Percentiles rank a stretch among this genome's conserved stretches.
Evolutionary conservation across 2,113 vertebrate species (phyloP).

Genomic region (Brachirus orientalis): DNA sequence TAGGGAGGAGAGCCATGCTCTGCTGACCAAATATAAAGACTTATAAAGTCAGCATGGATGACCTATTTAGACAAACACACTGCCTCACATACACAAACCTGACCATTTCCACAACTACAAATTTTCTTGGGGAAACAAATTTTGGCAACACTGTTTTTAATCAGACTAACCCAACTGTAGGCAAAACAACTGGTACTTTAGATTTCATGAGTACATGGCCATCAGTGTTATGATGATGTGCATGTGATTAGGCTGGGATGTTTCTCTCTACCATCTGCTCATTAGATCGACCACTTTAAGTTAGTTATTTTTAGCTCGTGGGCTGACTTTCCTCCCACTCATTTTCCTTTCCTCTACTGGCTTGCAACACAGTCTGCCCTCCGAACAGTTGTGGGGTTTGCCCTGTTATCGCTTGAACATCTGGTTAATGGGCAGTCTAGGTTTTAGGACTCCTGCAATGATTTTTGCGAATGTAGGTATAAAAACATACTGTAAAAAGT

Average conservation of each 20-base stretch:
- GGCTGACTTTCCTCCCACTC: constrained; percentile 8
- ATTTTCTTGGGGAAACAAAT: constrained; percentile 1
- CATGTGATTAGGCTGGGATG: constrained; percentile 10
- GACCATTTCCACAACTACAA: constrained; percentile 10
- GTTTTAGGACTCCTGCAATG: constrained; percentile 7
- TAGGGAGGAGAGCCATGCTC: constrained; percentile 49
- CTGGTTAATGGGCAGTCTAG: constrained; percentile 16
- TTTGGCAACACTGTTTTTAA: constrained; percentile 5
- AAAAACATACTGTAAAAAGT: constrained; percentile 12
- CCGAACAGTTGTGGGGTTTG: constrained; percentile 27
- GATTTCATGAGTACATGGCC: constrained; percentile 38
- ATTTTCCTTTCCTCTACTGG: constrained; percentile 35
- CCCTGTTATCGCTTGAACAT: neutral
- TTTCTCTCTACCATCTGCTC: constrained; percentile 62
- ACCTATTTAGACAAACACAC: constrained; percentile 63
- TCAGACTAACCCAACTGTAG: constrained; percentile 14
- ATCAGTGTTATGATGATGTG: constrained; percentile 32
- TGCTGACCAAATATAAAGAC: constrained; percentile 61
- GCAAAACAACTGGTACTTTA: constrained; percentile 26
- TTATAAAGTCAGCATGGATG: constrained; percentile 63
- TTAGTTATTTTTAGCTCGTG: constrained; percentile 51
- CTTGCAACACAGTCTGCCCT: constrained; percentile 3
- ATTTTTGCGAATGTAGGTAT: constrained; percentile 20
- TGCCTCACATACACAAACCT: constrained; percentile 33
- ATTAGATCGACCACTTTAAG: constrained; percentile 39